Base-by-base conservation (phyloP, 2,113 vertebrate species). In the Cephalopterus ornatus region DNA sequence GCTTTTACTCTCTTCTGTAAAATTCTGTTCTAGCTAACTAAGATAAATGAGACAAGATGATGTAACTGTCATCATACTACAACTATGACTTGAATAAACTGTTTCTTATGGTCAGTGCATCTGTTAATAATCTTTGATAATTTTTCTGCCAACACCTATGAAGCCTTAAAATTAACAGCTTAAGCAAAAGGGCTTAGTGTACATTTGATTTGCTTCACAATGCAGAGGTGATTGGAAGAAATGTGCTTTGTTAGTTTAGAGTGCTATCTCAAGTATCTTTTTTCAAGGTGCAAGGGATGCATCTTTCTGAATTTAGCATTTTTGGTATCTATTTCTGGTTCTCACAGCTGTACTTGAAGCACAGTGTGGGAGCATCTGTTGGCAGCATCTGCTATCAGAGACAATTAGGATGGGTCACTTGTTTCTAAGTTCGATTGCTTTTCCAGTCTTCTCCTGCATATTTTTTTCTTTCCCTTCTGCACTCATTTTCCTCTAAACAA, bases 321-420 rank as follows among this genome's bases (percentile, higher is more conserved):
- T 81, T 56, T 68, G 14, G 18, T 80, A 19, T 78, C 56, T 93
- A 2, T 65, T 91, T 88, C 84, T 94, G 70, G 19, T 93, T 88
- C 73, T 95, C 53, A 76, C 85, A 92, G 75, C 76, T 95, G 88
- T 75, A 65, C 82, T 83, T 94, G 42, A 56, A 93, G 66, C 87
- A 85, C 92, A 83, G 95, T 81, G 80, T 49, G 59, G 81, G 67
- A 92, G 73, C 89, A 96, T 95, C 95, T 97, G 94, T 84, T 95
- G 90, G 77, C 65, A 92, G 73, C 94, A 95, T 93, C 94, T 96
- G 94, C 67, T 94, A 73, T 77, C 86, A 61, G 61, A 91, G 70
- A 79, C 95, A 91, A 96, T 94, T 94, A 91, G 71, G 37, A 76
- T 82, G 78, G 87, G 93, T 95, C 77, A 94, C 92, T 94, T 93